Base-by-base conservation (phyloP, 2,888 invertebrate genomes). In the Drosophila antonietae region DNA sequence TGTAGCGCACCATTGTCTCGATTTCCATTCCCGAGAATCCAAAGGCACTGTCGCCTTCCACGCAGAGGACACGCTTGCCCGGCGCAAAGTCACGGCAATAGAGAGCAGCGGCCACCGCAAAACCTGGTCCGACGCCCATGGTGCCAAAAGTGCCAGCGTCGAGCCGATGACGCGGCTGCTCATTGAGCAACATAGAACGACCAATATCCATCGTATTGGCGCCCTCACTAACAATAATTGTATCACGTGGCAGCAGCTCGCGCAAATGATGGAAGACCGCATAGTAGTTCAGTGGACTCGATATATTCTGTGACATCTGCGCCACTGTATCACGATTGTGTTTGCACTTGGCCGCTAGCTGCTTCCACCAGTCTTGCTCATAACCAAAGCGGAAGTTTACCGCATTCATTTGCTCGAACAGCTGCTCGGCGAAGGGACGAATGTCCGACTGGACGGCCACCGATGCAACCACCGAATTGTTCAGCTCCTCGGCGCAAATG, bases 121-220 rank as follows among this genome's bases (percentile, higher is more conserved):
- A 98, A 0, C 98, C 98, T 0, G 96, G 95, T 2, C 98, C 98
- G 23, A 98, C 98, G 44, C 98, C 98, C 98, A 98, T 98, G 2
- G 98, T 98, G 18, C 98, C 99, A 93, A 98, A 99, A 5, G 98
- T 98, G 64, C 98, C 99, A 8, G 99, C 99, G 93, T 99, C 99
- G 6, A 99, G 94, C 68, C 98, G 95, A 90, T 97, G 98, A 49
- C 98, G 94, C 0, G 98, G 97, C 77, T 95, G 93, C 81, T 94
- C 94, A 92, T 98, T 98, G n/a, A 96, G 93, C 43, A 99, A 93
- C 93, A 98, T 95, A 0, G 97, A 95, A 52, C 99, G 94, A 0
- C 99, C 98, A 90, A 99, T 99, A 91, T 99, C 99, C 99, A 99
- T 99, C 0, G 99, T 99, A 93, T 99, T 99, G 41, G 99, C 98